Evolutionary conservation across 2,113 vertebrate genomes (phyloP), one percentile per base, ranked within the genome.

Genomic region (Phoxinus phoxinus): DNA sequence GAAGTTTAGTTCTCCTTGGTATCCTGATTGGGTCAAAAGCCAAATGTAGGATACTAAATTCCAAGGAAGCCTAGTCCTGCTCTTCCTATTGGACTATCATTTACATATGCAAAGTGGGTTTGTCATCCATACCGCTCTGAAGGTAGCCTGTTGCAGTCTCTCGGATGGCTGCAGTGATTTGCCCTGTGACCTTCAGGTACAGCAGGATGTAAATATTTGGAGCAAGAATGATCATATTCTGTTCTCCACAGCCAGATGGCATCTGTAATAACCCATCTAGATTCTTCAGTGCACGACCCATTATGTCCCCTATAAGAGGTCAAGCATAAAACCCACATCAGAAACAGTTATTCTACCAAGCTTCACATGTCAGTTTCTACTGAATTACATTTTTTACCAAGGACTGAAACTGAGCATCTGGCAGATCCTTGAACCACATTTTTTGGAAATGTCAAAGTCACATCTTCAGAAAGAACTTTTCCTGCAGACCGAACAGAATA

Each of bases 161-260:
- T 75, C 86, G 86, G 83, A 96, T 92, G 78, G 93, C 92, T 78
- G 91, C 30, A 10, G 95, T 97, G 75, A 98, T 93, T 74, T 98
- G 97, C 32, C 93, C 67, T 19, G 96, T 96, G 85, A 90, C 87
- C 63, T 91, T 90, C 84, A 98, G 93, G 87, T 97, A 98, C 81
- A 93, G 76, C n/a, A 96, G 93, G 86, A 98, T 94, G 87, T 96
- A 97, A 87, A 98, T 95, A 7, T 97, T 97, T 59, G 97, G 96
- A 65, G 96, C 94, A 79, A 98, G 95, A 6, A 95, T 95, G 6
- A 94, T 94, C 95, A 95, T 94, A 85, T 98, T 98, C 92, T 97
- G 96, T 86, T 98, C 97, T 6, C 97, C 97, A 87, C 96, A 97
- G 74, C 96, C 96, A 69, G 93, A 95, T 0, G 97, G 96, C 96